Base-by-base conservation (phyloP, 2,888 invertebrate genomes). In the Eupeodes latifasciatus region DNA sequence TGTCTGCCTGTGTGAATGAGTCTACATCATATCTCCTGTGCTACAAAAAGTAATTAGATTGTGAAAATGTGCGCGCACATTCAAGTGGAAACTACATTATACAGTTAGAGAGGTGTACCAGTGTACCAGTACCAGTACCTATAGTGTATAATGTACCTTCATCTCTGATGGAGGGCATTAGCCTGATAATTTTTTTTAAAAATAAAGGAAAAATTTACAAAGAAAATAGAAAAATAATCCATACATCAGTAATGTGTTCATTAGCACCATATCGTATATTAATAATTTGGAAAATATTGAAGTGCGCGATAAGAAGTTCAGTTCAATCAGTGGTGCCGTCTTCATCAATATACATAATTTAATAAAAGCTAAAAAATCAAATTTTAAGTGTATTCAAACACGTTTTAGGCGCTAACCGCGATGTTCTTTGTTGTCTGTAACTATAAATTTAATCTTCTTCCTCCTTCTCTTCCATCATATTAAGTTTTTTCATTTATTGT, bases 241-340 rank as follows among this genome's bases (percentile, higher is more conserved):
- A 44, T n/a, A 11, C 16, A 44, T 47, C 64, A 69, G 82, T 64
- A 79, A 77, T 84, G 77, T 81, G 62, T 84, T 81, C 72, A 5
- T 5, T 5, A 4, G 5, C 47, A 11, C 36, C 47, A 75, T 71
- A 75, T 84, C 59, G 78, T 74, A 66, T 81, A 81, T 85, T 78
- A 81, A 85, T 85, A 81, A 85, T 85, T 85, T 81, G 69, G 67
- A 61, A 77, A 81, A 74, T 61, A 51, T 81, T 81, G 69, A 85
- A 81, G 75, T 74, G 69, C 7, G 55, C 74, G 77, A 85, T 85
- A 85, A 85, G 85, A 55, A 88, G 88, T 88, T 85, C 85, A 81
- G 85, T 88, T 27, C 2, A 27, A 27, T 27, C 27, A 27, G 27
- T 27, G 27, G 2, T 2, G 88, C 14, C 81, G 81, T 69, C 40